These are phyloP conservation scores for Cistogaster globosa DNA, from an alignment of 2,888 invertebrate genomes.

Conservation along the genomic window DNA sequence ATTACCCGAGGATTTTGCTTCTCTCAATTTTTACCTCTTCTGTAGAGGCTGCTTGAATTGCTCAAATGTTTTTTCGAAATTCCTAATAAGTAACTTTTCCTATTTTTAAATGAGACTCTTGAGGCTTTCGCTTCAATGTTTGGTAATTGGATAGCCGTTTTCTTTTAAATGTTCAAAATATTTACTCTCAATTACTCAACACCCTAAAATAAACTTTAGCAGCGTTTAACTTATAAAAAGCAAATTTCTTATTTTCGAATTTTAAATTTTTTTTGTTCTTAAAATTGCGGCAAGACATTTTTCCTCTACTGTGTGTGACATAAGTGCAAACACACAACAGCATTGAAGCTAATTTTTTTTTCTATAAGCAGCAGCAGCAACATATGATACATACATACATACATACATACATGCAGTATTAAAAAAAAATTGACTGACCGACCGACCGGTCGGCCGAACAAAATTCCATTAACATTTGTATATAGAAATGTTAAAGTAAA, in stretches of 20 bases:
- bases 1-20: slow-evolving; percentile 59
- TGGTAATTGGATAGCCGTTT: slow-evolving; percentile 74
- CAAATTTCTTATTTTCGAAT: slow-evolving; percentile 38
- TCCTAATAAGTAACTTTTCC: slow-evolving; percentile 73
- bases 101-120: slow-evolving; percentile 25
- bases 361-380: neutral
- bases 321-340: slow-evolving; percentile 5
- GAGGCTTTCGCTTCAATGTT: neutral
- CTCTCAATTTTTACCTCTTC: slow-evolving; percentile 41
- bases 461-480: slow-evolving; percentile 30
- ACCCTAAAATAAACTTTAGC: slow-evolving; percentile 29
- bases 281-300: slow-evolving; percentile 20
- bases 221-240: slow-evolving; percentile 10
- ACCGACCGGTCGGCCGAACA: neutral
- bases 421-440: neutral
- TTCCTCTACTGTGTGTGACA: slow-evolving; percentile 31
- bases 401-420: neutral
- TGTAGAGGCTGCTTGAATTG: neutral
- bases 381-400: too few species aligned
- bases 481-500: slow-evolving; percentile 25
- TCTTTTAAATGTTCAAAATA: neutral
- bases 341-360: neutral
- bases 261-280: slow-evolving; percentile 11
- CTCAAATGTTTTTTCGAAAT: slow-evolving; percentile 70
- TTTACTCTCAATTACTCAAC: slow-evolving; percentile 47